Conservation (phyloP, 2,888 invertebrate species). For the Acleris emargana region DNA sequence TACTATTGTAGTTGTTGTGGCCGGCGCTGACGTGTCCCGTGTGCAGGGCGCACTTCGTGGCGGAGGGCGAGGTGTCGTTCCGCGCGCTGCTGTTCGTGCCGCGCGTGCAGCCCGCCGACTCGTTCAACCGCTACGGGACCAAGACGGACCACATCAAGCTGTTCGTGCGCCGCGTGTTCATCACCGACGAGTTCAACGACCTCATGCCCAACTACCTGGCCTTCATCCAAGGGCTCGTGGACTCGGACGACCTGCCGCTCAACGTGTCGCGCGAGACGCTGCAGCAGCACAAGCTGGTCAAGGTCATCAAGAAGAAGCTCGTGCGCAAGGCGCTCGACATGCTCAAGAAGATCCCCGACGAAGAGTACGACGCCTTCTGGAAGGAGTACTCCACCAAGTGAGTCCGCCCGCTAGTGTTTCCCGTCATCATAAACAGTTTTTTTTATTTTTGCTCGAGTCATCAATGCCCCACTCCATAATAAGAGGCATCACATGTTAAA, state of each 20-base stretch:
- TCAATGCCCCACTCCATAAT: too few species aligned
- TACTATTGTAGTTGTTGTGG: background rate
- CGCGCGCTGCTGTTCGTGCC: conserved; percentile 98
- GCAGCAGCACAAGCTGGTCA: conserved; percentile 99
- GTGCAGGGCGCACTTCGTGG: conserved; percentile 93
- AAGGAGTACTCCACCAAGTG: conserved; percentile 99
- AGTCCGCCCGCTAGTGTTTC: conserved; percentile 51
- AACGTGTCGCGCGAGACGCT: conserved; percentile 99
- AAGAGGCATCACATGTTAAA: too few species aligned
- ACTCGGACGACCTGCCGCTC: conserved; percentile 98
- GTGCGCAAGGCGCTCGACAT: conserved; percentile 98
- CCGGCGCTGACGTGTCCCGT: background rate
- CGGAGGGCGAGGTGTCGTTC: conserved; percentile 99
- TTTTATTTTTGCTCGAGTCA: too few species aligned
- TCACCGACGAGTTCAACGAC: conserved; percentile 99
- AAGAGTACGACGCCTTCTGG: conserved; percentile 97
- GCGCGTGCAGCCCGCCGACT: conserved; percentile 94
- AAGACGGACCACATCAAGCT: conserved; percentile 97
- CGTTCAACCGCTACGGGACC: conserved; percentile 97
- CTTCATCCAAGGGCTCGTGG: conserved; percentile 98
- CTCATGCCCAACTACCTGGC: conserved; percentile 99
- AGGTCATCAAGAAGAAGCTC: conserved; percentile 99
- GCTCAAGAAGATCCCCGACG: conserved; percentile 97
- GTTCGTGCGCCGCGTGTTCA: conserved; percentile 99
- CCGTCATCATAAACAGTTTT: too few species aligned